phyloP scores from a whole-genome alignment of 2,888 invertebrate genomes.

The Atherix ibis region DNA sequence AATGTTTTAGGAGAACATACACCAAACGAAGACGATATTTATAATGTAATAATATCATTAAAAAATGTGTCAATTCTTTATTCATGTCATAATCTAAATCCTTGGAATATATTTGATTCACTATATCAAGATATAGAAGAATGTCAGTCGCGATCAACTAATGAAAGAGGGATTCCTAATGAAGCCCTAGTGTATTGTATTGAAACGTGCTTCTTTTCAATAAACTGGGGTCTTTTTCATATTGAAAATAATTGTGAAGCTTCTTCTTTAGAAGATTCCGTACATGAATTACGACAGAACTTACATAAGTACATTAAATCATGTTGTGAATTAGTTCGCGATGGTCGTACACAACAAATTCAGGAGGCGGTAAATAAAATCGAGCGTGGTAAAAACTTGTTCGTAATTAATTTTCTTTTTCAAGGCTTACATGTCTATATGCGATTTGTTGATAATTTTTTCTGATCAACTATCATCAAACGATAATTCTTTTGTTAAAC shows the following conservation, averaged over 20 bases:
- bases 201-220: slow-evolving; percentile 69
- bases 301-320: slow-evolving; percentile 60
- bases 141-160: slow-evolving; percentile 27
- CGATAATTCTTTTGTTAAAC: slow-evolving; percentile 36
- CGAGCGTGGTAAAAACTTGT: no score
- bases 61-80: slow-evolving; percentile 91
- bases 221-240: slow-evolving; percentile 78
- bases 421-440: slow-evolving; percentile 85
- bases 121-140: slow-evolving; percentile 58
- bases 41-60: slow-evolving; percentile 75
- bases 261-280: slow-evolving; percentile 39
- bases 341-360: slow-evolving; percentile 48
- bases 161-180: slow-evolving; percentile 35
- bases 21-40: slow-evolving; percentile 91
- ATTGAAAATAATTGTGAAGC: slow-evolving; percentile 56
- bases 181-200: slow-evolving; percentile 65
- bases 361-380: slow-evolving; percentile 50
- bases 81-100: slow-evolving; percentile 88
- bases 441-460: slow-evolving; percentile 88
- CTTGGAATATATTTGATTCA: slow-evolving; percentile 84
- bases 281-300: slow-evolving; percentile 48
- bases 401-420: no score
- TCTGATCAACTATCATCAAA: slow-evolving; percentile 57
- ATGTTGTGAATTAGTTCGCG: slow-evolving; percentile 51
- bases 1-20: slow-evolving; percentile 47